Base-by-base conservation (phyloP, 2,797 vertebrate species). In the Huso huso region DNA sequence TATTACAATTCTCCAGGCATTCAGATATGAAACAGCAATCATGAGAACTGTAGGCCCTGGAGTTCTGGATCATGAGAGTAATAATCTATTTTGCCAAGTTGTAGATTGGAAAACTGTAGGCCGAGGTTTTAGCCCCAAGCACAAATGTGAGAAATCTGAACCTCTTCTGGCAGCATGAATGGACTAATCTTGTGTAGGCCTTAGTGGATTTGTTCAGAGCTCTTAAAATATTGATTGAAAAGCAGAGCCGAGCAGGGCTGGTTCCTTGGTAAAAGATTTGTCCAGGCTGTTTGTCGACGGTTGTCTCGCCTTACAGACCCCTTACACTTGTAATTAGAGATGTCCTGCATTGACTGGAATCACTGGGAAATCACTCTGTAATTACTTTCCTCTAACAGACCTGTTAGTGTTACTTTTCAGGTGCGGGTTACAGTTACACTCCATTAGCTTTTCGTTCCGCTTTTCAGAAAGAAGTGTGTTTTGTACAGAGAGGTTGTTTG, bases 251-350 rank as follows among this genome's bases (percentile, higher is more conserved):
- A 58, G 23, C 13, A 52, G 13, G 10, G 51, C 37, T 55, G 48
- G 10, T 59, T 65, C 50, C 50, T 58, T 10, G 10, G 49, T 48
- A 62, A 65, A 68, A 63, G 51, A 15, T 63, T 52, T 48, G n/a
- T 53, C 61, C 13, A 52, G 37, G 49, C 10, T 49, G 49, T 70
- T 48, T 18, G 48, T 51, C 50, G 11, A 8, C 6, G 10, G 6
- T 51, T 61, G 9, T 61, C 57, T 51, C 65, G 8, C n/a, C 12
- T 49, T 48, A 51, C 69, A 58, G 49, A 49, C 69, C 13, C 68
- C 50, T 57, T 62, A 69, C 66, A 65, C 66, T 7, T 57, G 75
- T 72, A 73, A 73, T 66, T 68, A 48, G 69, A 72, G 68, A 68
- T 57, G 62, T n/a, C 48, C 10, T 10, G 8, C 11, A 65, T 49